Evolutionary conservation across 2,888 invertebrate genomes (phyloP).

Genomic region (Caenorhabditis sp.): DNA sequence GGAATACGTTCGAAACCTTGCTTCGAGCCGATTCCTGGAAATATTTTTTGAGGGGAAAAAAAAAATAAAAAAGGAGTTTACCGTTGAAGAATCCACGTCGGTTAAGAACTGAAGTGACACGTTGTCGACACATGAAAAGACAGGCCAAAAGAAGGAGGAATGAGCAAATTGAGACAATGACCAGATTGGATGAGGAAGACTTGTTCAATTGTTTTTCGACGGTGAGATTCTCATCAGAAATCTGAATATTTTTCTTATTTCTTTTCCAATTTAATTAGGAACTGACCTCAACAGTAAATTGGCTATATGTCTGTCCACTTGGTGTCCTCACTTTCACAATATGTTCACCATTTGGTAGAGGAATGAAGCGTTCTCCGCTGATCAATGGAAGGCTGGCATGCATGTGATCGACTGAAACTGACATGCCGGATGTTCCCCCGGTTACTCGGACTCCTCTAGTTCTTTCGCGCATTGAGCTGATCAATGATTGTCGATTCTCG

Average conservation of each 20-base stretch:
- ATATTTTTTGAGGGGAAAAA: background rate
- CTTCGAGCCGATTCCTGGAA: slow-evolving; percentile 35
- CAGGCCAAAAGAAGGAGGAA: slow-evolving; percentile 35
- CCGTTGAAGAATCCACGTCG: slow-evolving; percentile 47
- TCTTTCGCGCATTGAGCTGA: slow-evolving; percentile 21
- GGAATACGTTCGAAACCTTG: slow-evolving; percentile 55
- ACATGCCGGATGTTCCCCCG: slow-evolving; percentile 31
- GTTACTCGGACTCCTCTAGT: slow-evolving; percentile 30
- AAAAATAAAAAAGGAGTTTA: background rate
- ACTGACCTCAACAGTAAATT: slow-evolving; percentile 26
- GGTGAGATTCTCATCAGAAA: slow-evolving; percentile 23
- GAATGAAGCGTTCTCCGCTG: slow-evolving; percentile 29
- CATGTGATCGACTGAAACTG: slow-evolving; percentile 26
- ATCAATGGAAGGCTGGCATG: slow-evolving; percentile 24
- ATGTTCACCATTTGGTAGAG: slow-evolving; percentile 34
- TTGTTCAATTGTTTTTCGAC: slow-evolving; percentile 13
- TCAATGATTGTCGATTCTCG: slow-evolving; percentile 60
- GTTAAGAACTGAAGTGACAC: slow-evolving; percentile 46
- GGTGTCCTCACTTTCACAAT: slow-evolving; percentile 19
- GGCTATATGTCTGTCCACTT: slow-evolving; percentile 22
- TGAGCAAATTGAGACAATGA: slow-evolving; percentile 26
- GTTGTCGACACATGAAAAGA: slow-evolving; percentile 44
- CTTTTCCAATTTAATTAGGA: no score
- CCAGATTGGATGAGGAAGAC: slow-evolving; percentile 16
- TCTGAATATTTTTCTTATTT: no score